Evolutionary conservation across 2,113 vertebrate genomes (phyloP).

Genomic region (Bufo gargarizans): DNA sequence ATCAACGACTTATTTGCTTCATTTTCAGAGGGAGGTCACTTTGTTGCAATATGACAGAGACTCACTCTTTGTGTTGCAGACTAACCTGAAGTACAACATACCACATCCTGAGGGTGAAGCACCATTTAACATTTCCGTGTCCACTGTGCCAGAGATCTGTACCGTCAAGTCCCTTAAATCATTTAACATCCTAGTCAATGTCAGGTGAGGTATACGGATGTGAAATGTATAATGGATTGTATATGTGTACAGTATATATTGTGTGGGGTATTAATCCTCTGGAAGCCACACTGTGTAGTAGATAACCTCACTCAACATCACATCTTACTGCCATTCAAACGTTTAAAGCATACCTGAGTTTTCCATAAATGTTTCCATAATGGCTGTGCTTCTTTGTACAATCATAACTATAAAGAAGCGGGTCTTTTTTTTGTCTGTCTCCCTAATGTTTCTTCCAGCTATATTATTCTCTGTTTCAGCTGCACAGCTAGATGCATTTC

Average conservation of each 20-base stretch:
- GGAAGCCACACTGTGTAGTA: neutral
- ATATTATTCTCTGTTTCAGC: too few species aligned
- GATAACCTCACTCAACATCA: neutral
- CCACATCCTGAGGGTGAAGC: slow-evolving; percentile 59
- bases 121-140: slow-evolving; percentile 31
- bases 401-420: too few species aligned
- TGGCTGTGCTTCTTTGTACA: too few species aligned
- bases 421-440: too few species aligned
- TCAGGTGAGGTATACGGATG: slow-evolving; percentile 23
- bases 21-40: neutral
- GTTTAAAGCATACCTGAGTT: too few species aligned
- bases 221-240: neutral
- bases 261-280: neutral
- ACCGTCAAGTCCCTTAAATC: slow-evolving; percentile 20
- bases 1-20: neutral
- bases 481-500: too few species aligned
- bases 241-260: neutral
- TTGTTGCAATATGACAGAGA: neutral
- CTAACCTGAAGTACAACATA: slow-evolving; percentile 66
- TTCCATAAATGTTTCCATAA: too few species aligned
- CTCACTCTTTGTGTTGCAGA: slow-evolving; percentile 61
- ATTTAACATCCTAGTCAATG: slow-evolving; percentile 32
- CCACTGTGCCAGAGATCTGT: neutral
- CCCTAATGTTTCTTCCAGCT: too few species aligned
- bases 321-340: neutral